Base-by-base conservation (phyloP, 2,113 vertebrate species). In the Thunnus maccoyii region DNA sequence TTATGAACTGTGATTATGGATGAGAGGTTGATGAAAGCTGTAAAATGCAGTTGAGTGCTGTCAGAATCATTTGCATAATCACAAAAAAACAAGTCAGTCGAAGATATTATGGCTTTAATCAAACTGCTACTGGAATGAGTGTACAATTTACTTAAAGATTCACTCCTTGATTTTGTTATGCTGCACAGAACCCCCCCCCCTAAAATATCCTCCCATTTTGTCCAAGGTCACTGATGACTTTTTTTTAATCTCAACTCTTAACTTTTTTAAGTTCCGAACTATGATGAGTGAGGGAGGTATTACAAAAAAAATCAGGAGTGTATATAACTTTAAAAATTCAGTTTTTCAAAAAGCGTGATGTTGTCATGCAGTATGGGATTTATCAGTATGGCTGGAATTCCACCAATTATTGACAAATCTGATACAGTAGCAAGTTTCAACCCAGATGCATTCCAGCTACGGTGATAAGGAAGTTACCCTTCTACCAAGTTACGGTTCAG, bases 1-100 rank as follows among this genome's bases (percentile, higher is more conserved):
- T 57, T 69, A 76, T 79, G 52, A 78, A 74, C 62, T 75, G 50
- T 76, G 79, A 85, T 87, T 77, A 69, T 32, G 50, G 64, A 66
- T 74, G 70, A 84, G 84, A 79, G 68, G 65, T 46, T 44, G 77
- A 88, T 86, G 69, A 85, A 83, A 84, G 76, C 66, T 50, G 8
- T 48, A 72, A 82, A 76, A 70, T 56, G 65, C 64, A 72, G 72
- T 13, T 44, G 36, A 88, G 57, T 67, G 83, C 68, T 32, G 66
- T 71, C 69, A 56, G 72, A 70, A 56, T 76, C 64, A 50, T 46
- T 25, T 6, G 46, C 48, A 70, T 60, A 51, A 70, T 58, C 72
- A 86, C 51, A 41, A 56, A 81, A 81, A 70, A 72, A 72, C 18
- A n/a, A 47, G 58, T 68, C 27, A 57, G 65, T 58, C n/a, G 18